Base-by-base conservation (phyloP, 2,888 invertebrate species). In the Cheilosia urbana region DNA sequence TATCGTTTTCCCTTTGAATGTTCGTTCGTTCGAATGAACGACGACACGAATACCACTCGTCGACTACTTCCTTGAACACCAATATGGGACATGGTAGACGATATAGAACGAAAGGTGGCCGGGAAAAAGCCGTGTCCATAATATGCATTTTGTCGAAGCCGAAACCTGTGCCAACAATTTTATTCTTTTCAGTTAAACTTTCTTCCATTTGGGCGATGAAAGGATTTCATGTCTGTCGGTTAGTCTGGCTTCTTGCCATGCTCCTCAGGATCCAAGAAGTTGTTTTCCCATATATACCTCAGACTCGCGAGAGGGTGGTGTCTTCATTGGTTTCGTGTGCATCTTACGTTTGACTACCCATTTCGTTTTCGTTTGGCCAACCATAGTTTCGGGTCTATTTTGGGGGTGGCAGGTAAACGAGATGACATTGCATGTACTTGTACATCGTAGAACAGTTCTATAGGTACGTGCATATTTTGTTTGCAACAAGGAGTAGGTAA, bases 211-310 rank as follows among this genome's bases (percentile, higher is more conserved):
- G 30, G 30, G 24, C 53, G 37, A 27, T 30, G 53, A 45, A 62
- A 75, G 47, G 68, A 69, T 75, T 75, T 75, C 66, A 62, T 69
- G 47, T 69, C 63, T 45, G 55, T 68, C 73, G 57, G 75, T 75
- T 49, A 63, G 49, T 63, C 49, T 81, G 81, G 81, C 81, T 69
- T 62, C 57, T 75, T 81, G 81, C 81, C 75, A 81, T 81, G 69
- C 57, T 65, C 49, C 21, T 15, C 40, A 19, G 27, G 45, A 73
- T 55, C 42, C 21, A 62, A 45, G 24, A 58, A 51, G 62, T 78
- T 63, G 47, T 65, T 78, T 65, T 49, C 60, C 37, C 49, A 66
- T 60, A 53, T 73, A 27, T 55, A 55, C 40, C 21, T 30, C 42
- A 13, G 21, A 47, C 21, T 34, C 6, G 19, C 21, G n/a, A 2